Conservation (phyloP, 2,888 invertebrate species). For the Microchrysa polita region DNA sequence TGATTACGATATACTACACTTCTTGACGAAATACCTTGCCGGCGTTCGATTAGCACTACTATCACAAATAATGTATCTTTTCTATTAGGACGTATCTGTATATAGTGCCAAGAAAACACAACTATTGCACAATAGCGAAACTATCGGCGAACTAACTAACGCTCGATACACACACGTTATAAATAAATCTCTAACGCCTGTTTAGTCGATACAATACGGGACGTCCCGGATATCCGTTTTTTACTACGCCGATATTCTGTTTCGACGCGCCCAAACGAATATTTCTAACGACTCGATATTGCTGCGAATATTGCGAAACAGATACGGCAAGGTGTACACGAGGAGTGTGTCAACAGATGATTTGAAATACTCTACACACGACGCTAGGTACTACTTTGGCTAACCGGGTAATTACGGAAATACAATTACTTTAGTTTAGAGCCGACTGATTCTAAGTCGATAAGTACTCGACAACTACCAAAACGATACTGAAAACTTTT, state of each 20-base stretch:
- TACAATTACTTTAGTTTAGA: constrained; percentile 45
- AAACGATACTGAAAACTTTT: constrained; percentile 59
- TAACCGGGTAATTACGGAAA: constrained; percentile 48
- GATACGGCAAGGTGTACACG: neutral
- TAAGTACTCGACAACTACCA: constrained; percentile 62
- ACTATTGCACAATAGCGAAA: constrained; percentile 9
- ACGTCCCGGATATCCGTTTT: neutral
- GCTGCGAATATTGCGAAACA: too few relatives aligned
- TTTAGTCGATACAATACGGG: constrained; percentile 15
- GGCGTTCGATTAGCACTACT: neutral
- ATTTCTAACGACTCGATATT: too few relatives aligned
- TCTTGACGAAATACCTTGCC: constrained; percentile 17
- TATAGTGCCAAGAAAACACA: neutral
- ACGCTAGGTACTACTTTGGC: constrained; percentile 33
- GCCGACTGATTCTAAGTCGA: constrained; percentile 50
- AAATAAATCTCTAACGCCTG: neutral
- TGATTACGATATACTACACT: too few relatives aligned
- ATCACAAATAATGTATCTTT: constrained; percentile 4
- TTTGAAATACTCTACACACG: constrained; percentile 17
- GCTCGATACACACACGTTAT: constrained; percentile 15
- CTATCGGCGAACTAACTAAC: constrained; percentile 15
- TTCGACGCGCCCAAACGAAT: neutral
- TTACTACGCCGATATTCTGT: constrained; percentile 1
- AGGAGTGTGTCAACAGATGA: constrained; percentile 18
- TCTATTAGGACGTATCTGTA: constrained; percentile 14